Percentiles rank a stretch among this genome's conserved stretches.
phyloP scores from a whole-genome alignment of 2,797 vertebrate genomes.

The Coregonus sp. region DNA sequence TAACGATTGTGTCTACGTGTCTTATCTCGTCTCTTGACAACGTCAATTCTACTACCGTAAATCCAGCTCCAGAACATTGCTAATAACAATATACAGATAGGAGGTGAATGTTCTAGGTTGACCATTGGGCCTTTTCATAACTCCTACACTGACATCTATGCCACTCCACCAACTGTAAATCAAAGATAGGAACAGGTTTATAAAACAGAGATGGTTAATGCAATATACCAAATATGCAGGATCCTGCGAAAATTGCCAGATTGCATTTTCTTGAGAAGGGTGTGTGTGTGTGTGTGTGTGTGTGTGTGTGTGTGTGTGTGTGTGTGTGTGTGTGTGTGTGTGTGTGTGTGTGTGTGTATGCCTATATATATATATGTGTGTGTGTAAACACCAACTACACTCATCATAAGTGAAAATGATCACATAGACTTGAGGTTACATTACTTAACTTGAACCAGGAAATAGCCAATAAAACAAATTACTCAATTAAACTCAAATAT shows the following conservation, averaged over 20 bases:
- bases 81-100: background rate
- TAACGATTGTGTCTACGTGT: background rate
- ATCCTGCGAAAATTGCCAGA: background rate
- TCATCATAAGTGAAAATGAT: background rate
- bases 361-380: too few relatives aligned
- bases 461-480: background rate
- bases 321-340: background rate
- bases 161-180: background rate
- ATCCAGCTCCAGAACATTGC: background rate
- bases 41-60: background rate
- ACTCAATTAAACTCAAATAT: background rate
- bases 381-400: background rate
- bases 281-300: too few relatives aligned
- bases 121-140: background rate
- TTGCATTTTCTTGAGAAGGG: too few relatives aligned
- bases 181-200: background rate
- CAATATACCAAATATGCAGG: background rate
- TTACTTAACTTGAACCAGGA: background rate
- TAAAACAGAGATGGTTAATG: background rate
- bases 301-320: too few relatives aligned
- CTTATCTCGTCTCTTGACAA: background rate
- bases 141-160: background rate
- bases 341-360: background rate
- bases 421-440: background rate
- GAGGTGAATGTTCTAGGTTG: background rate